phyloP scores from a whole-genome alignment of 2,113 vertebrate species.

The Nanorana parkeri region DNA sequence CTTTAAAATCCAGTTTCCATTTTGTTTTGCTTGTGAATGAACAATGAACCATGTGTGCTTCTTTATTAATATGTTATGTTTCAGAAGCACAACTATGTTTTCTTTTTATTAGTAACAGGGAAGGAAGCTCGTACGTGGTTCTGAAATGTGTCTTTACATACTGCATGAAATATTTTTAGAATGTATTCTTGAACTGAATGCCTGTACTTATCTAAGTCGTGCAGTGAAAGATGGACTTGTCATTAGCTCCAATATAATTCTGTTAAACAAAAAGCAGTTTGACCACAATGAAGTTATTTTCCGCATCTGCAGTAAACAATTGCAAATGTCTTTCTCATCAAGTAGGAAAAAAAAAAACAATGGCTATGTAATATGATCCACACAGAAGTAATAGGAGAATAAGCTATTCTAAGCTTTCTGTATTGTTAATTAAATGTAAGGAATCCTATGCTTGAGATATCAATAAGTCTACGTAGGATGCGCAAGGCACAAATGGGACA shows the following conservation, averaged over 20 bases:
- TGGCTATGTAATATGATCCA: conserved; percentile 47
- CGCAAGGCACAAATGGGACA: neutral
- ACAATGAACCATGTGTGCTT: conserved; percentile 4
- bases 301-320: conserved; percentile 51
- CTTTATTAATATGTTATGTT: conserved; percentile 45
- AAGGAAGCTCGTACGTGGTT: conserved; percentile 25
- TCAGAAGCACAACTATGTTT: conserved; percentile 43
- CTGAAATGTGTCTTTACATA: conserved; percentile 43
- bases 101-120: conserved; percentile 45
- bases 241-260: conserved; percentile 45
- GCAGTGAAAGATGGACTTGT: conserved; percentile 52
- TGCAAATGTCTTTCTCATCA: conserved; percentile 51
- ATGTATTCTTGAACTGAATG: conserved; percentile 34
- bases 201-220: conserved; percentile 48
- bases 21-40: neutral
- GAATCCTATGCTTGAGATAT: conserved; percentile 18
- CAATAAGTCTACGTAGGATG: conserved; percentile 2
- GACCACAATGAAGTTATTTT: conserved; percentile 56
- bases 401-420: conserved; percentile 40
- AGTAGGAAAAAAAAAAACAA: conserved; percentile 45
- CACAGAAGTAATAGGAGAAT: conserved; percentile 26
- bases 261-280: conserved; percentile 51
- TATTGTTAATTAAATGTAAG: conserved; percentile 46
- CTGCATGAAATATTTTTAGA: conserved; percentile 49
- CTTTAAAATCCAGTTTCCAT: too few species aligned